Evolutionary conservation across 2,888 invertebrate genomes (phyloP), one percentile per base, ranked within the genome.

Genomic region (Drosophila tanythrix): DNA sequence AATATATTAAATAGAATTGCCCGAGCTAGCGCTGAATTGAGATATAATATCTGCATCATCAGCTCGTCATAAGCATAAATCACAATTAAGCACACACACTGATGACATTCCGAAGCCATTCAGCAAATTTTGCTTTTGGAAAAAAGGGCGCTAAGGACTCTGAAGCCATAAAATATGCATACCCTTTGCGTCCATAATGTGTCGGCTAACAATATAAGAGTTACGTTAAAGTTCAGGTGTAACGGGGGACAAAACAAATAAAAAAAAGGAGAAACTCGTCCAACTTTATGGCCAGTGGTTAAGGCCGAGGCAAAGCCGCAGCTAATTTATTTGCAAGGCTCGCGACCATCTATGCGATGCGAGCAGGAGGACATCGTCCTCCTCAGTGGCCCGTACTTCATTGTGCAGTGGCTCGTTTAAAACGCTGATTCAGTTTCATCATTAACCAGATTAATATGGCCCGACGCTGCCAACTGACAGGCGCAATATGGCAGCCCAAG

Each of bases 361-460:
- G 29, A 57, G 21, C 70, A 70, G 64, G 57, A 67, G 59, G 53
- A 27, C 63, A 58, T 55, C 61, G 52, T 52, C 58, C 73, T 25
- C 18, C 38, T 48, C 31, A 29, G 15, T 43, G 51, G 65, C 50
- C 48, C 21, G 65, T 74, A 74, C 89, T 86, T 78, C 77, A 82
- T 81, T 91, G 91, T 85, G 84, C 91, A 90, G 83, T 90, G 88
- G 88, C 78, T 91, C 92, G 92, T 88, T 92, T 90, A 91, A 92
- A 92, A 89, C 90, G 93, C 93, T 93, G 93, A 93, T 93, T 93
- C 93, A 93, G 93, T 92, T 91, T 91, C 92, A 92, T 93, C 93
- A 93, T 93, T 93, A 93, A 93, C 91, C 91, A 93, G 93, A 93
- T 93, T 93, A 92, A 93, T 93, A 93, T 92, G 88, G 90, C 91